Conservation (phyloP, 2,888 invertebrate genomes). For the Mimas tiliae region DNA sequence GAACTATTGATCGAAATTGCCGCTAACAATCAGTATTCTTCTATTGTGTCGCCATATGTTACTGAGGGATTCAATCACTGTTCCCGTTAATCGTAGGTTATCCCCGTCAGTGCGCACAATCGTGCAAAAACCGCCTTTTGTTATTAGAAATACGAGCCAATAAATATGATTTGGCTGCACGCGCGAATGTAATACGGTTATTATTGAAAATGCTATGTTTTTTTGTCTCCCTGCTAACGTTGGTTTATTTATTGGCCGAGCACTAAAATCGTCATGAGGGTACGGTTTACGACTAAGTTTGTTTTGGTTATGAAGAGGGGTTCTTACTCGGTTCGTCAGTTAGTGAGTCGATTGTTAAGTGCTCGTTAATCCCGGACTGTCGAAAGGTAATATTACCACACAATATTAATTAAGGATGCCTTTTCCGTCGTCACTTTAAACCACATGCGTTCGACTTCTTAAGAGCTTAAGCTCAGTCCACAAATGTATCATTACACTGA, state of each 20-base stretch:
- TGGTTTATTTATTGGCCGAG: constrained; percentile 78
- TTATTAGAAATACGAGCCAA: constrained; percentile 57
- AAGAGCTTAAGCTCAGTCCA: not conserved
- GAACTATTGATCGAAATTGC: constrained; percentile 64
- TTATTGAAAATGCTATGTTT: constrained; percentile 62
- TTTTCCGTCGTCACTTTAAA: constrained; percentile 31
- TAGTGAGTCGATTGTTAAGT: constrained; percentile 63
- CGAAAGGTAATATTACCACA: constrained; percentile 47
- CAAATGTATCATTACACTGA: not conserved
- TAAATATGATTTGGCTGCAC: constrained; percentile 64
- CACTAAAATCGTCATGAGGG: constrained; percentile 72
- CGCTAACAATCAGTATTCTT: constrained; percentile 64
- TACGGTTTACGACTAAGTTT: constrained; percentile 73
- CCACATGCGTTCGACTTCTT: constrained; percentile 27
- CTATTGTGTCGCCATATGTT: constrained; percentile 79
- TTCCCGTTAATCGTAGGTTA: constrained; percentile 69
- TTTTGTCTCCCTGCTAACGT: constrained; percentile 64
- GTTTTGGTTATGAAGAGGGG: constrained; percentile 67
- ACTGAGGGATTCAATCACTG: constrained; percentile 69
- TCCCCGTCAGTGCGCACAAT: constrained; percentile 54
- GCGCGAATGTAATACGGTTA: constrained; percentile 69
- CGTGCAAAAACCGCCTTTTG: constrained; percentile 63
- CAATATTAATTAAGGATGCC: constrained; percentile 28
- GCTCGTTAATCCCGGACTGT: constrained; percentile 54
- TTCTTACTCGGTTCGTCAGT: constrained; percentile 61